Conservation (phyloP, 2,888 invertebrate species). For the Caenorhabditis angaria region DNA sequence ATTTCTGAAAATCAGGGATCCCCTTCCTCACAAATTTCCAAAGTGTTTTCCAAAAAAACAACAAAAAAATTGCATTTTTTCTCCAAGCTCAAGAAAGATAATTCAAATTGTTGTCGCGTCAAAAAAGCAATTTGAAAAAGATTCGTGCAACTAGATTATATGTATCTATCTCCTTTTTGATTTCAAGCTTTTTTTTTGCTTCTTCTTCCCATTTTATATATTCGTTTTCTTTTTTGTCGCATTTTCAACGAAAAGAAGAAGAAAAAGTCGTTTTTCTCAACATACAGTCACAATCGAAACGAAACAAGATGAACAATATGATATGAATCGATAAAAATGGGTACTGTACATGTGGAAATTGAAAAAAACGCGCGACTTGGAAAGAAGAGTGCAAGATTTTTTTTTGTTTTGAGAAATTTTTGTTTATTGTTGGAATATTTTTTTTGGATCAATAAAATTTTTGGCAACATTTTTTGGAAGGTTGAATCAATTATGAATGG, state of each 20-base stretch:
- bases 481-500: background rate
- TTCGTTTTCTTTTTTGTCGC: background rate
- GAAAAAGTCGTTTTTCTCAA: background rate
- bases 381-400: constrained; percentile 9
- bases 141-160: constrained; percentile 2
- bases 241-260: background rate
- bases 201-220: background rate
- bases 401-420: background rate
- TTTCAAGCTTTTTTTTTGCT: background rate
- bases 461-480: constrained; percentile 9
- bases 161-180: background rate
- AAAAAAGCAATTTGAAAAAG: constrained; percentile 2
- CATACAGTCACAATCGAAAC: constrained; percentile 4
- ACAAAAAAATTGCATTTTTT: too few relatives aligned
- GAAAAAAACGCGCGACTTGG: constrained; percentile 6
- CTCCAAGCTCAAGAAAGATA: background rate
- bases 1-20: too few relatives aligned
- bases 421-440: background rate
- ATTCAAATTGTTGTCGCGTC: background rate
- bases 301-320: constrained; percentile 4
- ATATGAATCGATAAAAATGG: constrained; percentile 1
- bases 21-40: too few relatives aligned
- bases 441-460: background rate
- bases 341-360: constrained; percentile 7
- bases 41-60: too few relatives aligned